Conservation (phyloP, 2,797 vertebrate genomes). For the Periparus ater region DNA sequence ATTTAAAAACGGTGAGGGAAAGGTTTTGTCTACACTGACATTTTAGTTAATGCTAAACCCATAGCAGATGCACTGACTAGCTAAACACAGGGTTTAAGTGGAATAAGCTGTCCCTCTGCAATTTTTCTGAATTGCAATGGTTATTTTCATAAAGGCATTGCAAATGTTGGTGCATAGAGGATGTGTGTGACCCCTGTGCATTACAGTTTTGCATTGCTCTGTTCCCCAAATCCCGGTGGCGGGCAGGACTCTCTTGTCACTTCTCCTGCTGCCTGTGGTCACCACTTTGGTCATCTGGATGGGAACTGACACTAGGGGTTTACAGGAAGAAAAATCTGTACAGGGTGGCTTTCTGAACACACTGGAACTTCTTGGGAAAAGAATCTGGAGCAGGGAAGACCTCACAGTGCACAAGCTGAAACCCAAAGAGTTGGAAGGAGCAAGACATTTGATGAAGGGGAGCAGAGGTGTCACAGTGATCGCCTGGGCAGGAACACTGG, state of each 20-base stretch:
- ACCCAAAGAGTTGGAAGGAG: not conserved
- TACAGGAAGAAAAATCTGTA: not conserved
- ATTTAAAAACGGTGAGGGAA: not conserved
- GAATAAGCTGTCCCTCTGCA: not conserved
- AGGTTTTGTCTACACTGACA: not conserved
- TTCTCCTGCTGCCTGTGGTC: not conserved
- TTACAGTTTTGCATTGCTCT: not conserved
- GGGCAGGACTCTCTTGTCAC: not conserved
- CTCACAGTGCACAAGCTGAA: not conserved
- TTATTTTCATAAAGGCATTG: not conserved
- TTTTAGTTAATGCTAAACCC: not conserved
- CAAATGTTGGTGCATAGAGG: not conserved
- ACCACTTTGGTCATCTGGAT: not conserved
- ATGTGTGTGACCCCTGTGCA: not conserved
- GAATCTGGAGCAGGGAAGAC: not conserved
- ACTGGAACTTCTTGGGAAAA: not conserved
- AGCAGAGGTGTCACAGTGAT: not conserved
- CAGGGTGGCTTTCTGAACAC: not conserved
- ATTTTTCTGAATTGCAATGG: not conserved
- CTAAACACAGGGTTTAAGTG: not conserved
- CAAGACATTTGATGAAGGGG: not conserved
- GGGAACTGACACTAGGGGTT: not conserved
- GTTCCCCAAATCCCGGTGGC: rapidly evolving
- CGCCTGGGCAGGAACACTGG: not conserved
- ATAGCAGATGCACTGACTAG: not conserved